A percentile compares a stretch with the other conserved stretches of the same genome.
Evolutionary conservation across 2,888 invertebrate species (phyloP).

Genomic region (Gnatocerus cornutus): DNA sequence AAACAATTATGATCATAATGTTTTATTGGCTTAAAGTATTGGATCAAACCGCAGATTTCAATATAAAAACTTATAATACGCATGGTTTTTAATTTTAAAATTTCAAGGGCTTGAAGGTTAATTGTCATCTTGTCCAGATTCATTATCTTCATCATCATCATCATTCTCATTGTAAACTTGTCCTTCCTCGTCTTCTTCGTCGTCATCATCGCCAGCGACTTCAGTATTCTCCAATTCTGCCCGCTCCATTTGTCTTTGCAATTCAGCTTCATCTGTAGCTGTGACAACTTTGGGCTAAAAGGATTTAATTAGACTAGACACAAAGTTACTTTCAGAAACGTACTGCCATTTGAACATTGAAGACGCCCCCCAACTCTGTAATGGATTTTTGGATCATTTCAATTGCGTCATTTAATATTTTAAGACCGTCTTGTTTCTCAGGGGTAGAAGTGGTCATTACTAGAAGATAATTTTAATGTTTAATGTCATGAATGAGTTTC

Average conservation of each 20-base stretch:
- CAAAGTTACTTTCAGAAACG: slow-evolving; percentile 43
- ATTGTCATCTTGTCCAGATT: slow-evolving; percentile 39
- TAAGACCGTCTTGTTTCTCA: slow-evolving; percentile 94
- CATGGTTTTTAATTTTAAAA: slow-evolving; percentile 34
- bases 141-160: slow-evolving; percentile 48
- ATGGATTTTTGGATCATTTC: slow-evolving; percentile 91
- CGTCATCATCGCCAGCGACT: slow-evolving; percentile 91
- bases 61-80: slow-evolving; percentile 49
- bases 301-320: slow-evolving; percentile 16
- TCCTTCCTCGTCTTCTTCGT: slow-evolving; percentile 80
- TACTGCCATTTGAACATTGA: slow-evolving; percentile 92
- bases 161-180: slow-evolving; percentile 59
- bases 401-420: slow-evolving; percentile 91
- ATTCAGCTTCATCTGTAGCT: slow-evolving; percentile 97
- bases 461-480: slow-evolving; percentile 64
- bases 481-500: not conserved
- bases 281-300: slow-evolving; percentile 93
- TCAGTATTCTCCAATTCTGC: slow-evolving; percentile 96
- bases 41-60: slow-evolving; percentile 39
- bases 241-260: slow-evolving; percentile 93
- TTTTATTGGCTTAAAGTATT: slow-evolving; percentile 40
- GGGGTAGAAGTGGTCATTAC: slow-evolving; percentile 99
- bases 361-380: slow-evolving; percentile 88
- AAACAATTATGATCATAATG: not conserved
- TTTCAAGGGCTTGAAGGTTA: slow-evolving; percentile 5